A percentile compares a stretch with the other conserved stretches of the same genome.
Evolutionary conservation across 1,140 invertebrate species (phyloP).

Genomic region (Calephelis virginiensis): DNA sequence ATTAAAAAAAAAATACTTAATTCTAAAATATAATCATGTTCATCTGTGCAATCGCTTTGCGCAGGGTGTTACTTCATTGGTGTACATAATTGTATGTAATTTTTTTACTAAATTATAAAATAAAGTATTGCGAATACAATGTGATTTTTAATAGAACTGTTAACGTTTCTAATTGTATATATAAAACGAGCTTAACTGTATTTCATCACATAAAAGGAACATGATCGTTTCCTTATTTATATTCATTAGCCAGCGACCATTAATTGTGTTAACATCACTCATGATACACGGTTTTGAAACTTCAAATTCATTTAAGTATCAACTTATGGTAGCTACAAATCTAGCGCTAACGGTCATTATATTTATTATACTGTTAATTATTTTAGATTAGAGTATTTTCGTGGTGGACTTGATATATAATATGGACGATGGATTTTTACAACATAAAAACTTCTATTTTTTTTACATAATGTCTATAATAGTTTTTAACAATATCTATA

Average conservation of each 20-base stretch:
- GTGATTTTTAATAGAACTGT: conserved; percentile 27
- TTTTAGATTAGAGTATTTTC: conserved; percentile 9
- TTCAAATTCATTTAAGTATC: neutral
- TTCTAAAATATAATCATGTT: conserved; percentile 44
- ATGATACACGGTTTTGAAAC: neutral
- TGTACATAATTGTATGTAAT: conserved; percentile 73
- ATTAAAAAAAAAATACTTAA: neutral
- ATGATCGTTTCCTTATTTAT: conserved; percentile 5
- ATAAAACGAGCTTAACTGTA: conserved; percentile 4
- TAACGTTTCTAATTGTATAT: neutral
- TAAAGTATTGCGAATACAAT: conserved; percentile 64
- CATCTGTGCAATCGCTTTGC: conserved; percentile 55
- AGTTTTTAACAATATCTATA: no score
- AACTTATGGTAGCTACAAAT: neutral
- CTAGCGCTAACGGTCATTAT: neutral
- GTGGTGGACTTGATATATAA: neutral
- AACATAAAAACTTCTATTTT: neutral
- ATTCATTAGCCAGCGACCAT: conserved; percentile 9
- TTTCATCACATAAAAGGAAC: neutral
- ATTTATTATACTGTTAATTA: conserved; percentile 1
- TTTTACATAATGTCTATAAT: no score
- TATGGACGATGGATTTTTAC: neutral
- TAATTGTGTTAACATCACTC: neutral
- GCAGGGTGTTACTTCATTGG: conserved; percentile 52
- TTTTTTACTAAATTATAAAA: conserved; percentile 74